Conservation (phyloP, 2,797 vertebrate genomes). For the Acanthurus lineatus region DNA sequence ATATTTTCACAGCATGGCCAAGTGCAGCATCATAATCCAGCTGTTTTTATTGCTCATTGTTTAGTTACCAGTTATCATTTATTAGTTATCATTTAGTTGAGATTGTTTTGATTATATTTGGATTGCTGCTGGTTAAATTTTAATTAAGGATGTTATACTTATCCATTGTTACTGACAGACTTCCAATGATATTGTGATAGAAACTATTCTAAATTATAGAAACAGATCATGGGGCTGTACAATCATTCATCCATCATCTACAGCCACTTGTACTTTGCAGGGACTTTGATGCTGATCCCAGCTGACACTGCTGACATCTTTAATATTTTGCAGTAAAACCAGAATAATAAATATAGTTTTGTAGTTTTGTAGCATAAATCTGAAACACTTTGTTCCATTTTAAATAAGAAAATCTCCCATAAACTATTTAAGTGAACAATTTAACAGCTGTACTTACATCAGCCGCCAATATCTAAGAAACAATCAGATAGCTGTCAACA, state of each 20-base stretch:
- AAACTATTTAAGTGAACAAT: neutral
- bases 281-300: too few species aligned
- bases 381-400: neutral
- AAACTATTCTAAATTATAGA: neutral
- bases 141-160: neutral
- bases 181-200: neutral
- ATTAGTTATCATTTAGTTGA: too few species aligned
- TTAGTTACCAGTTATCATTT: too few species aligned
- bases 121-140: neutral
- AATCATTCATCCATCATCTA: neutral
- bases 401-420: too few species aligned
- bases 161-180: neutral
- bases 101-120: too few species aligned
- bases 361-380: neutral
- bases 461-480: neutral
- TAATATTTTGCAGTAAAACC: neutral
- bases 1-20: too few species aligned
- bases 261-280: too few species aligned
- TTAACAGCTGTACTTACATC: neutral
- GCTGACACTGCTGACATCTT: too few species aligned
- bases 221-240: neutral
- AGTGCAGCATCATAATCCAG: too few species aligned
- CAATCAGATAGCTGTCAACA: neutral
- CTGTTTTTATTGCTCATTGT: too few species aligned
- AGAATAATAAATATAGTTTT: neutral